Evolutionary conservation across 1,140 invertebrate species (phyloP).

Genomic region (Mycetomoellerius zeteki): DNA sequence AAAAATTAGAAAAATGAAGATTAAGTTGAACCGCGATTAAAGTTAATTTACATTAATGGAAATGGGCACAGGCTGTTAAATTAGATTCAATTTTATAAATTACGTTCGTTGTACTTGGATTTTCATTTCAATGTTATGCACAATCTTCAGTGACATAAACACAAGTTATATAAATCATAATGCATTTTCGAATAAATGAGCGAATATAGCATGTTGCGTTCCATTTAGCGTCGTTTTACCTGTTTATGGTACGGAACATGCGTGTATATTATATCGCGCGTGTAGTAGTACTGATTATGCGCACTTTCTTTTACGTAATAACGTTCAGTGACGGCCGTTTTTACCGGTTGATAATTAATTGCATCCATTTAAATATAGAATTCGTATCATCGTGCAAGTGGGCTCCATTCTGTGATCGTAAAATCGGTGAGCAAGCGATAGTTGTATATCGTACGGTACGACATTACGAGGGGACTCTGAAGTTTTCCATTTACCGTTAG

Average conservation of each 20-base stretch:
- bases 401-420: conserved; percentile 12
- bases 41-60: no score
- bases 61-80: neutral
- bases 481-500: conserved; percentile 75
- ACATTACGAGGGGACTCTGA: conserved; percentile 41
- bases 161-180: neutral
- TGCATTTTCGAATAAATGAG: conserved; percentile 13
- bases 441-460: neutral
- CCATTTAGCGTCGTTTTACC: conserved; percentile 13
- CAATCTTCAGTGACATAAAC: neutral
- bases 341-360: conserved; percentile 47
- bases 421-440: conserved; percentile 5
- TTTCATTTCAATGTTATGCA: conserved; percentile 11
- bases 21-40: no score
- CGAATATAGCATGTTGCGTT: neutral
- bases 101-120: neutral
- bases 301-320: conserved; percentile 15
- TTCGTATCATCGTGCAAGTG: neutral
- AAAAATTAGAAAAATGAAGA: no score
- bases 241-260: conserved; percentile 22
- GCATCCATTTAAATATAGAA: conserved; percentile 20
- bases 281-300: neutral
- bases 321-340: neutral
- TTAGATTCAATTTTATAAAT: neutral
- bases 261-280: neutral